Evolutionary conservation across 2,113 vertebrate genomes (phyloP).

Genomic region (Myxocyprinus asiaticus): DNA sequence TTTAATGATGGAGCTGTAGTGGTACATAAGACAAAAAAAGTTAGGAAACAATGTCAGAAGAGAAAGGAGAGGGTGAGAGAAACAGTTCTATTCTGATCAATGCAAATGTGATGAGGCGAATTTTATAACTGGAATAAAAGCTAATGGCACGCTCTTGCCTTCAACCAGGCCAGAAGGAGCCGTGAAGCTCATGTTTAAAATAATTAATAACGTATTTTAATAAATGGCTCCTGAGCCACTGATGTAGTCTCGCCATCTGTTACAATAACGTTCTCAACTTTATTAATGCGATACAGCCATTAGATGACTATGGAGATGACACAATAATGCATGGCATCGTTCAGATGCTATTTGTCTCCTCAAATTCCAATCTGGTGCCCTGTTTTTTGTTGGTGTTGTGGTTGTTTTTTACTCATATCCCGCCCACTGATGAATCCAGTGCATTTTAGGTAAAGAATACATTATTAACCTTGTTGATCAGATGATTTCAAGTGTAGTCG

Average conservation of each 20-base stretch:
- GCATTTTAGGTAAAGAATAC: conserved; percentile 62
- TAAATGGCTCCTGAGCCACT: conserved; percentile 78
- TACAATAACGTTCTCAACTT: conserved; percentile 64
- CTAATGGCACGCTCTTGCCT: conserved; percentile 53
- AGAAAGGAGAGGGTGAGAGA: too few relatives aligned
- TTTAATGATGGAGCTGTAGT: too few relatives aligned
- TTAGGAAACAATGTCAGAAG: too few relatives aligned
- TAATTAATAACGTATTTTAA: conserved; percentile 81
- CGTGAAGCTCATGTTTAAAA: conserved; percentile 75
- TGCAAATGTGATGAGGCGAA: conserved; percentile 30
- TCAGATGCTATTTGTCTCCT: conserved; percentile 76
- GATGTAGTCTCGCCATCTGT: conserved; percentile 77
- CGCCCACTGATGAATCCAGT: conserved; percentile 64
- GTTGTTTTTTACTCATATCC: background rate
- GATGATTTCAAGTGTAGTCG: conserved; percentile 47
- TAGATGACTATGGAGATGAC: conserved; percentile 72
- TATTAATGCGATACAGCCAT: conserved; percentile 77
- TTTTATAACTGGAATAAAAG: conserved; percentile 64
- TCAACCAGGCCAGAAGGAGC: conserved; percentile 64
- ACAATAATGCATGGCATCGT: conserved; percentile 75
- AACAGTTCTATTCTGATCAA: conserved; percentile 23
- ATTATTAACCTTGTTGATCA: conserved; percentile 64
- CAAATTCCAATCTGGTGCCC: conserved; percentile 62
- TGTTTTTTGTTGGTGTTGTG: conserved; percentile 7
- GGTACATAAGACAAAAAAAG: too few relatives aligned